Evolutionary conservation across 92 coral and sea anemone species (phyloP), one percentile per base, ranked within the genome.

Genomic region (Epizoanthus illoricatus): DNA sequence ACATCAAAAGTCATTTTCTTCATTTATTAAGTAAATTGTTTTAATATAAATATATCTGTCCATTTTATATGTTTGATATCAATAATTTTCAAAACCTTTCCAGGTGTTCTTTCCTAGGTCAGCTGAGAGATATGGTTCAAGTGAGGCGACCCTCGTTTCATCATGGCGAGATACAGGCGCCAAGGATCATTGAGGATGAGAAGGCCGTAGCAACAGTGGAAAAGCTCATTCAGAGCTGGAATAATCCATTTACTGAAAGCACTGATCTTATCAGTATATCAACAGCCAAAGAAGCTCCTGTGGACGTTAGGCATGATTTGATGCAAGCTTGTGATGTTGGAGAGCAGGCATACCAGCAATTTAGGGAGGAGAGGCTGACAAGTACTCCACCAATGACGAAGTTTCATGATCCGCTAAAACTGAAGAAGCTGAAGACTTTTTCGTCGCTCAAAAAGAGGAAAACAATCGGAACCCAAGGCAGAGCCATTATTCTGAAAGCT

Each of bases 221-320:
- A 64, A 84, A 63, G 76, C 80, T 87, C 6, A 84, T 84, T 33
- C 65, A 87, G 19, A 69, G 81, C 85, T 87, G 87, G 90, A 87
- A 87, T 56, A 84, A 87, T 57, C 87, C 85, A 70, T 87, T 87
- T 63, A 19, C 80, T 65, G 90, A 87, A 19, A 40, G 52, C 0
- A 87, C 42, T 28, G 40, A 70, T 20, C 45, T 89, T 12, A 84
- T 88, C 72, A 80, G 85, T 63, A 9, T 88, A 11, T 84, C 85
- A 24, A 88, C 91, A n/a, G 88, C 88, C 47, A 80, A 79, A 39
- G 62, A 79, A 65, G 89, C 91, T 23, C 91, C 88, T 21, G 66
- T 11, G 2, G 91, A 88, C 70, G 82, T 88, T 28, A 17, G 81
- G 15, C 16, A 41, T 12, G 85, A 86, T 39, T 56, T 86, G 69